phyloP scores from a whole-genome alignment of 2,888 invertebrate genomes.

The Hyposoter didymator region DNA sequence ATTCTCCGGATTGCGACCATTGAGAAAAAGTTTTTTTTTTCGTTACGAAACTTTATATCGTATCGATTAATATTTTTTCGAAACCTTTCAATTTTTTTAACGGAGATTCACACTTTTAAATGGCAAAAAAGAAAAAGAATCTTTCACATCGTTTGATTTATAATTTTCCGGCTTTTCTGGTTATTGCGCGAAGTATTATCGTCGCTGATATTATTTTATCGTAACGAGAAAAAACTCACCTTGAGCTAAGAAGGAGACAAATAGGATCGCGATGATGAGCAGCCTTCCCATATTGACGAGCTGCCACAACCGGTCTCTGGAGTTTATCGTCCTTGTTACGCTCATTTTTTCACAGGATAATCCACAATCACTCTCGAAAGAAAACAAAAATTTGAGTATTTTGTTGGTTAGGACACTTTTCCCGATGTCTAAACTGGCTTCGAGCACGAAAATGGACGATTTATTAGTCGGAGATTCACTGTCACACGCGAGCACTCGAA shows the following conservation, averaged over 20 bases:
- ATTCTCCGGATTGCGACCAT: not conserved
- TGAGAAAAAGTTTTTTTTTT: not conserved
- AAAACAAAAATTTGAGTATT: not conserved
- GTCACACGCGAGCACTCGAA: slow-evolving; percentile 29
- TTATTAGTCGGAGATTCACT: slow-evolving; percentile 23
- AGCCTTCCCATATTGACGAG: slow-evolving; percentile 63
- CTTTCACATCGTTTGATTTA: not conserved
- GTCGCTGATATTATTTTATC: not conserved
- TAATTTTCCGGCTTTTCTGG: not conserved
- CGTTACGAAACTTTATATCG: not conserved
- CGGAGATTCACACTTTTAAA: too few relatives aligned
- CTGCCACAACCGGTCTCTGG: slow-evolving; percentile 15
- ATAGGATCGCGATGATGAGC: slow-evolving; percentile 36
- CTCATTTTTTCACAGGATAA: slow-evolving; percentile 37
- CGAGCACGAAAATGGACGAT: not conserved
- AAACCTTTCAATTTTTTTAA: too few relatives aligned
- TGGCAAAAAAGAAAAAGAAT: too few relatives aligned
- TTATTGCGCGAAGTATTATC: not conserved
- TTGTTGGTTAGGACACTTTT: not conserved
- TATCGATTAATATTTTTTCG: too few relatives aligned
- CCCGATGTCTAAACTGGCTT: not conserved
- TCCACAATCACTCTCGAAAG: slow-evolving; percentile 19
- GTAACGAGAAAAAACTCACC: slow-evolving; percentile 35
- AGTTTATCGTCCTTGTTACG: slow-evolving; percentile 43
- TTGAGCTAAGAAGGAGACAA: slow-evolving; percentile 46